Base-by-base conservation (phyloP, 2,797 vertebrate species). In the Chelon auratus region DNA sequence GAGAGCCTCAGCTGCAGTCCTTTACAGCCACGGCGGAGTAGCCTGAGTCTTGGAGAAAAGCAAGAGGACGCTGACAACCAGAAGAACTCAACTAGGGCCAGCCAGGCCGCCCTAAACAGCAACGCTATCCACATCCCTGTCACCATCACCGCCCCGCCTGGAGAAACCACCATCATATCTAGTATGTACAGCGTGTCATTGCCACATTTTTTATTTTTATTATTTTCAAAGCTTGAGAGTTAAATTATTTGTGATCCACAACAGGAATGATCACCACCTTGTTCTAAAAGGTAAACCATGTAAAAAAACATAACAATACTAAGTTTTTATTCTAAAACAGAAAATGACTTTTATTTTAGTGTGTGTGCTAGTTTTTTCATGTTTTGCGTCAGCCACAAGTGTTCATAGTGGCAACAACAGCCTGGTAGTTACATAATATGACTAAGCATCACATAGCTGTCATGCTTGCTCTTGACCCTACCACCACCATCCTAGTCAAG, bases 11-110 rank as follows among this genome's bases (percentile, higher is more conserved):
- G 82, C 40, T 84, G 82, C 18, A 94, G 91, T 63, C 85, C 95
- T 7, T 76, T 93, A 51, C 93, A 94, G 76, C 93, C 91, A 22
- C 93, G 0, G 82, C 61, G 4, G 14, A 80, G 83, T 39, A 83
- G 55, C 74, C 42, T 86, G 65, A 89, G 82, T 33, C 78, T 84
- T 0, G 87, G 79, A 40, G 97, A 97, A 45, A 97, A 98, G 72
- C 96, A 96, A 0, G 98, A 98, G 81, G 97, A 98, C 1, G 96
- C 95, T 0, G 97, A 99, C 89, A 99, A 99, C 89, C 96, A 97
- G 90, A 97, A 95, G 83, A 99, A 99, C 0, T 97, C 96, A 77
- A 96, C 94, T 1, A 93, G 96, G 53, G 96, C 96, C 87, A 94
- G 94, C 33, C 94, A 95, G 80, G 92, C 87, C 0, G 91, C 87